A percentile compares a stretch with the other conserved stretches of the same genome.
Conservation (phyloP, 2,797 vertebrate genomes). For the Odontamblyopus rebecca region DNA sequence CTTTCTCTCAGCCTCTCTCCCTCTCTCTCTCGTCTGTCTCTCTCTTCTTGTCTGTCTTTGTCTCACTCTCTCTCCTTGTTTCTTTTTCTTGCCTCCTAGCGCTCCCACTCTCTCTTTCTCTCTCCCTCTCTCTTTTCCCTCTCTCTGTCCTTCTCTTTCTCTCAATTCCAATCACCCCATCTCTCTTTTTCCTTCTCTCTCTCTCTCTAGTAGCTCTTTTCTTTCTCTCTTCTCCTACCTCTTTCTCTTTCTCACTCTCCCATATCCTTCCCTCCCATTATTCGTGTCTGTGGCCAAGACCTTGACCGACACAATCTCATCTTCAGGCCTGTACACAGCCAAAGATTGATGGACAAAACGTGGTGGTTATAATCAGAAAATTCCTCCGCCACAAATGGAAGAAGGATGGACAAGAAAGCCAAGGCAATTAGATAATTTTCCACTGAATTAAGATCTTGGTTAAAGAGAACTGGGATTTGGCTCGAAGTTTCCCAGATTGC, state of each 20-base stretch:
- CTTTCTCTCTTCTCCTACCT: too few species aligned
- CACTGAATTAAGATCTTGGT: slow-evolving; percentile 60
- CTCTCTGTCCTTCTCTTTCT: too few species aligned
- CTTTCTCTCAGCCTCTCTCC: too few species aligned
- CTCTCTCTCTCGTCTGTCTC: too few species aligned
- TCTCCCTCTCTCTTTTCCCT: too few species aligned
- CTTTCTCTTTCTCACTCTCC: slow-evolving; percentile 43
- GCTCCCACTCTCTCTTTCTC: too few species aligned
- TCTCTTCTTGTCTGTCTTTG: too few species aligned
- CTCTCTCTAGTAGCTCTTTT: too few species aligned
- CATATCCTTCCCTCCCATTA: slow-evolving; percentile 42
- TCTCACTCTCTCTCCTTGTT: too few species aligned
- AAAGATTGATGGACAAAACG: slow-evolving; percentile 57
- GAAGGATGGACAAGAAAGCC: slow-evolving; percentile 53
- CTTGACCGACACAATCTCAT: slow-evolving; percentile 59
- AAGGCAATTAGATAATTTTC: slow-evolving; percentile 68
- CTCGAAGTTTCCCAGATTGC: slow-evolving; percentile 13
- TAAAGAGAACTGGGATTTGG: slow-evolving; percentile 42
- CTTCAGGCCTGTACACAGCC: slow-evolving; percentile 38
- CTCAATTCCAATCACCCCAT: too few species aligned
- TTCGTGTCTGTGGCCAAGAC: slow-evolving; percentile 61
- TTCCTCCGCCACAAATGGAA: slow-evolving; percentile 28
- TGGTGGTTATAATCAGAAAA: slow-evolving; percentile 66
- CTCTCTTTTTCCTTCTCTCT: too few species aligned
- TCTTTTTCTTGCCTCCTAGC: too few species aligned